Evolutionary conservation across 2,113 vertebrate genomes (phyloP), one percentile per base, ranked within the genome.

Genomic region (Hoplias malabaricus): DNA sequence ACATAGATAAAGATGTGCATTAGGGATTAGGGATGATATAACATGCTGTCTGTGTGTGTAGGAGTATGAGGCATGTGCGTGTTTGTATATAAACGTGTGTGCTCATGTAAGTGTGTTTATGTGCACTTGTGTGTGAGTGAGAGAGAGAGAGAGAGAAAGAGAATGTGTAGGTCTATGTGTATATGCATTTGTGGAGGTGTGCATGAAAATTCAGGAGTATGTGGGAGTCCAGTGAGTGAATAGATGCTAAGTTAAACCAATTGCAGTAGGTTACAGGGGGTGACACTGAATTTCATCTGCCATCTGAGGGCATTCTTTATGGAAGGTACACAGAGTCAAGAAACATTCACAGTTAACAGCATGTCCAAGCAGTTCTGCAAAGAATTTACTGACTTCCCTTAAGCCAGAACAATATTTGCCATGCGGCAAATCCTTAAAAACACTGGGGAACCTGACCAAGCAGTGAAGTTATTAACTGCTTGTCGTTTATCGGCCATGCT

Each of bases 11-110:
- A 63, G 66, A 82, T 25, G 77, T 84, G 81, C 79, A 81, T 48
- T 57, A 80, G 79, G 85, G 87, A 84, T 81, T 72, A 72, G 73
- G 73, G 84, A 86, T 91, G 88, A 92, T 90, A 86, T 90, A 91
- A 89, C 75, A 36, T 19, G 34, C 69, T 78, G 46, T 71, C 43
- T 29, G 16, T 78, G 74, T 84, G 84, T 86, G 88, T 85, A 84
- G 88, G 87, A 89, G 89, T 89, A 80, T 79, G 84, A 85, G 72
- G 72, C 82, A 81, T 48, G 61, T 50, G 14, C 77, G 27, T 75
- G 25, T 50, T 83, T 87, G 83, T 56, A 57, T 89, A 84, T 84
- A 86, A 73, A 46, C 33, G 21, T 78, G 66, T 14, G 25, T n/a
- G 36, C 75, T 61, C 10, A 23, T 25, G 33, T 53, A 21, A 54